phyloP scores from a whole-genome alignment of 2,113 vertebrate species.

The Tenrec ecaudatus region DNA sequence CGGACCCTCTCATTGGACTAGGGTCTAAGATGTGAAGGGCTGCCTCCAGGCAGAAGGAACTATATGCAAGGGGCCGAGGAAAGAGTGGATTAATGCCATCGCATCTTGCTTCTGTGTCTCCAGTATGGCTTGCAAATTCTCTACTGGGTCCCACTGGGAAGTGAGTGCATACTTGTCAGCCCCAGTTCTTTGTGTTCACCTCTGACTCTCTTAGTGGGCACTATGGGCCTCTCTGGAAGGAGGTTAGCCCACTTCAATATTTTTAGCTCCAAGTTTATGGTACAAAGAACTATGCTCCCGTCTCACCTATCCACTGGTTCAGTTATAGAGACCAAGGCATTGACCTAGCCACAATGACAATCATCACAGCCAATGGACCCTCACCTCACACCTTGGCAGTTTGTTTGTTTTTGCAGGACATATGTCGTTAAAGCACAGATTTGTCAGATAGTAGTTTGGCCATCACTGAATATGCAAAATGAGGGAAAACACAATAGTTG shows the following conservation, averaged over 20 bases:
- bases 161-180: neutral
- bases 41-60: conserved; percentile 57
- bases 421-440: neutral
- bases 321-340: neutral
- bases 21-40: conserved; percentile 45
- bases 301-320: neutral
- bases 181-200: neutral
- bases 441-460: neutral
- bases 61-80: conserved; percentile 41
- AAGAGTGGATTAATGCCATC: neutral
- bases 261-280: neutral
- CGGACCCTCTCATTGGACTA: conserved; percentile 20
- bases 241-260: neutral
- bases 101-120: neutral
- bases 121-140: neutral
- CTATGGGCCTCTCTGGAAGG: neutral
- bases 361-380: neutral
- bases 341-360: neutral
- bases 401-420: neutral
- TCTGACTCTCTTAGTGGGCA: neutral
- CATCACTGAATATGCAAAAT: neutral
- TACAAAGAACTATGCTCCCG: neutral
- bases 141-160: neutral
- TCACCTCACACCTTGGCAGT: neutral
- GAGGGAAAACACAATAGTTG: too few species aligned